Evolutionary conservation across 2,113 vertebrate genomes (phyloP), one percentile per base, ranked within the genome.

Genomic region (Naja naja): DNA sequence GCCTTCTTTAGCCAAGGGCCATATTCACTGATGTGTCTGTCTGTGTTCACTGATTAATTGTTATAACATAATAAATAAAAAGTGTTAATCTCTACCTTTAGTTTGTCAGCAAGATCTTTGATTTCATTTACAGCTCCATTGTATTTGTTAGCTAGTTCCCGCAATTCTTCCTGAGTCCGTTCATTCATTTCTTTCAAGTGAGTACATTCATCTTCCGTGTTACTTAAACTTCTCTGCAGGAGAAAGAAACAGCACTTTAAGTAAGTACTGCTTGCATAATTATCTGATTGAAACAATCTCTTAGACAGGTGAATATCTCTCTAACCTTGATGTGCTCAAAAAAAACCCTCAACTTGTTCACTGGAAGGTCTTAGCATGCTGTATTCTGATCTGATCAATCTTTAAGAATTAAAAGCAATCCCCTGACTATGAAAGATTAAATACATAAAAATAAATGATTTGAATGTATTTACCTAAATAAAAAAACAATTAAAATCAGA

Each of bases 121-220:
- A 99, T 99, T 96, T 99, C 99, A 94, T 99, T 99, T 95, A 99
- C 98, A 11, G 99, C 99, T 87, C 98, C 99, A 88, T 99, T 99
- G 97, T 99, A 99, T 93, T 99, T 99, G 97, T 99, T 99, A 93
- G 99, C 98, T 95, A 99, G 97, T 97, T 99, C 99, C 95, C 98
- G 97, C 93, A 99, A 98, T 97, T 99, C 99, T 97, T 99, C 99
- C 97, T 99, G 99, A 95, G 98, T 98, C 95, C 98, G 95, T 94
- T 99, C 99, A 45, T 99, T 99, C 99, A 99, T 99, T 97, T 99
- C 99, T 98, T 99, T 99, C 97, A 99, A 98, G 95, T 99, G 99
- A 58, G 99, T 99, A 98, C 99, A 99, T 98, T 99, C 99, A 92
- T 99, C 99, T 97, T 99, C 99, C 1, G 99, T 99, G 97, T 99